These are phyloP conservation scores for Stictonetta naevosa DNA, from an alignment of 2,113 vertebrate species.

Conservation along the genomic window DNA sequence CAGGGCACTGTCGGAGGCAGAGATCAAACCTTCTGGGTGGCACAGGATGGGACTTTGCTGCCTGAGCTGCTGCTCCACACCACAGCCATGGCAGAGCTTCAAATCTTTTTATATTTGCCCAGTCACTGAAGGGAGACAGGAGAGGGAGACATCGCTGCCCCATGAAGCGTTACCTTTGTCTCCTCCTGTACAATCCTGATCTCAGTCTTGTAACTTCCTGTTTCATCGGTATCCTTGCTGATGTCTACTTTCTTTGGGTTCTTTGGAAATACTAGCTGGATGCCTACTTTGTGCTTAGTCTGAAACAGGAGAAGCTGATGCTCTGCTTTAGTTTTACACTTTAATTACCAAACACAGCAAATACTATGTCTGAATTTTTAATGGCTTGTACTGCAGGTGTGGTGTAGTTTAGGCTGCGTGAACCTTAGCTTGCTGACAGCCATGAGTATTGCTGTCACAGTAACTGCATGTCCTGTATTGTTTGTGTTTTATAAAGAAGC, in stretches of 20 bases:
- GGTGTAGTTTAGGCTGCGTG: accelerated
- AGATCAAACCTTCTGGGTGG: neutral
- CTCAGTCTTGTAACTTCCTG: neutral
- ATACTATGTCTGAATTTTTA: neutral
- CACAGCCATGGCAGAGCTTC: neutral
- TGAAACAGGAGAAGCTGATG: neutral
- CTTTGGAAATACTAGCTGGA: neutral
- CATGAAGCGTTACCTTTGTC: neutral
- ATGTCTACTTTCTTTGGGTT: neutral
- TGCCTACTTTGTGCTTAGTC: neutral
- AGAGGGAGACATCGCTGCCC: neutral
- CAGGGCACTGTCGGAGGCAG: neutral
- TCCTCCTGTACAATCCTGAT: neutral
- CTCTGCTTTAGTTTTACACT: neutral
- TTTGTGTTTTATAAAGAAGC: neutral
- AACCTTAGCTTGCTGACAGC: neutral
- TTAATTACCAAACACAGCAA: neutral
- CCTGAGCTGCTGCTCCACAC: neutral
- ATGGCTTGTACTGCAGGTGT: neutral
- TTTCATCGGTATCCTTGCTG: neutral
- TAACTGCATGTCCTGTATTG: neutral
- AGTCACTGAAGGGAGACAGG: neutral
- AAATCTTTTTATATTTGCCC: neutral
- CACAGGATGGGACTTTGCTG: neutral
- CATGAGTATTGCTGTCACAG: neutral